These are phyloP conservation scores for Rattus rattus DNA, from an alignment of 2,113 vertebrate species.

Conservation along the genomic window DNA sequence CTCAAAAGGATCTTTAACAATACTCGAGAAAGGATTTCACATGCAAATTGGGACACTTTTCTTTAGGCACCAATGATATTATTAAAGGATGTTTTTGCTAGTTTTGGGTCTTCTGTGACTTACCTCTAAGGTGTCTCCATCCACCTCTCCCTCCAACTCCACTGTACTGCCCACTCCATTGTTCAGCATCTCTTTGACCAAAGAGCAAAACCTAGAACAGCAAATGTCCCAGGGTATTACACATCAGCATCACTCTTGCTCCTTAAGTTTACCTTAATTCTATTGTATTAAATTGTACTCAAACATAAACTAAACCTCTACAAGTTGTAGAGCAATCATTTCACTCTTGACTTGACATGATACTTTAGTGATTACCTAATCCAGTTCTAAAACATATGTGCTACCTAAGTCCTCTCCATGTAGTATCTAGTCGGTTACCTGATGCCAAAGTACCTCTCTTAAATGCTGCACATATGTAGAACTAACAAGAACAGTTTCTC, in stretches of 20 bases:
- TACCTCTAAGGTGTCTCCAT: conserved; percentile 94
- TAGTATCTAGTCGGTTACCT: not conserved
- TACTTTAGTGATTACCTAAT: conserved; percentile 6
- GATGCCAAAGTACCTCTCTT: not conserved
- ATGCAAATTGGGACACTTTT: conserved; percentile 16
- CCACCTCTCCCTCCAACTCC: conserved; percentile 92
- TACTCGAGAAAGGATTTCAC: conserved; percentile 32
- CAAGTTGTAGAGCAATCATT: not conserved
- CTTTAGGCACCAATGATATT: conserved; percentile 16
- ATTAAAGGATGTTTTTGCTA: conserved; percentile 43
- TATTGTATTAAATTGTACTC: conserved; percentile 5
- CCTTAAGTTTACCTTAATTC: conserved; percentile 26
- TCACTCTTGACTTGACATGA: conserved; percentile 1
- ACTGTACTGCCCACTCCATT: conserved; percentile 89
- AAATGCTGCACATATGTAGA: conserved; percentile 15
- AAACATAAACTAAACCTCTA: conserved; percentile 33
- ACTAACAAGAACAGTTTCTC: conserved; percentile 23
- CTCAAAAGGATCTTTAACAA: conserved; percentile 42
- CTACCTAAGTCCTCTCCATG: conserved; percentile 7
- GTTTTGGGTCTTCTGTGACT: conserved; percentile 61
- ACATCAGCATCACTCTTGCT: not conserved
- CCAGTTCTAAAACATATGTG: not conserved
- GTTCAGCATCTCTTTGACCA: conserved; percentile 95
- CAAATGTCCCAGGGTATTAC: conserved; percentile 49
- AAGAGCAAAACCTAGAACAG: conserved; percentile 92